Conservation (phyloP, 2,888 invertebrate genomes). For the Volucella bombylans region DNA sequence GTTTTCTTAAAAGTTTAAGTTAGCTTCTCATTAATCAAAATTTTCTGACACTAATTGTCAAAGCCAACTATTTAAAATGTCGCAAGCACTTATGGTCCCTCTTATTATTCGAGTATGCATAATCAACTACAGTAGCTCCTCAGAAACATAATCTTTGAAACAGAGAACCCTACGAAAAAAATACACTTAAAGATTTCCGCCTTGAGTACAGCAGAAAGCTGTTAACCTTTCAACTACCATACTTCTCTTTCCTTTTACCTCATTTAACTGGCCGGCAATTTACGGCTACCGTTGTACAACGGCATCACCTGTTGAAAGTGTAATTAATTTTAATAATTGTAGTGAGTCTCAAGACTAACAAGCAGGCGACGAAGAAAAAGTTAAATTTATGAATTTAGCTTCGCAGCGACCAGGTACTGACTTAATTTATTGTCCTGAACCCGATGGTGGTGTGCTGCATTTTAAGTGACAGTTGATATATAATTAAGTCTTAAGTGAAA, state of each 20-base stretch:
- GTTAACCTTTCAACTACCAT: conserved; percentile 39
- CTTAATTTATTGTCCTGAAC: conserved; percentile 63
- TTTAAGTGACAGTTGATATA: conserved; percentile 15
- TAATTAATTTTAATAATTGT: conserved; percentile 72
- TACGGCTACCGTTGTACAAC: conserved; percentile 1
- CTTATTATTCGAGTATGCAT: too few relatives aligned
- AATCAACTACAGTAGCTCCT: too few relatives aligned
- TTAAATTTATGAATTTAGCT: conserved; percentile 47
- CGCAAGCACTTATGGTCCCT: too few relatives aligned
- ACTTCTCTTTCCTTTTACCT: neutral
- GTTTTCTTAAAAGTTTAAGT: too few relatives aligned
- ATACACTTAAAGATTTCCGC: conserved; percentile 25
- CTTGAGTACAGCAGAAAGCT: conserved; percentile 5
- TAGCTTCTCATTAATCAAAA: too few relatives aligned
- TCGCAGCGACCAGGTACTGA: conserved; percentile 17
- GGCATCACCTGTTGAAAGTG: conserved; percentile 63
- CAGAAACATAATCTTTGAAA: neutral
- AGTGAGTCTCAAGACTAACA: conserved; percentile 35
- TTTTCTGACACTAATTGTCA: too few relatives aligned
- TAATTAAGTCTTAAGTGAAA: neutral
- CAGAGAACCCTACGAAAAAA: neutral
- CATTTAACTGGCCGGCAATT: conserved; percentile 23
- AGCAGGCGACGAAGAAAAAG: conserved; percentile 7
- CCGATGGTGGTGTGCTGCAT: conserved; percentile 24
- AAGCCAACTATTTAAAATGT: too few relatives aligned